Evolutionary conservation across 2,888 invertebrate species (phyloP).

Genomic region (Drosophila nr. perissopoda): DNA sequence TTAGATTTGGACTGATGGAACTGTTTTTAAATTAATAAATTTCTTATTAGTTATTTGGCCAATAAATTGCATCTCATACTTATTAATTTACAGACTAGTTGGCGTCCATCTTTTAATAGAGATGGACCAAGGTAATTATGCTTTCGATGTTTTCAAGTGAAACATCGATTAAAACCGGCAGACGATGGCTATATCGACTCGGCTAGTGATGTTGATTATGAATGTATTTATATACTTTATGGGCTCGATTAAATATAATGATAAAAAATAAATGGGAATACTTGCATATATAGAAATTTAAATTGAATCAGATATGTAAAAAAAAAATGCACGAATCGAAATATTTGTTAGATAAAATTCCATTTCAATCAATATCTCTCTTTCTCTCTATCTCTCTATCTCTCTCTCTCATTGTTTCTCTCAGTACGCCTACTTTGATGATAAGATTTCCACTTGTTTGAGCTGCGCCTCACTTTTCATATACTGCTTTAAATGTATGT

Average conservation of each 20-base stretch:
- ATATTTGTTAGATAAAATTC: background rate
- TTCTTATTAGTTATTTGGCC: background rate
- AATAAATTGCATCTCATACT: background rate
- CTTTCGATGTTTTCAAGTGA: background rate
- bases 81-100: background rate
- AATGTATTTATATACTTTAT: background rate
- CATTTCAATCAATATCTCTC: background rate
- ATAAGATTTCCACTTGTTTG: constrained; percentile 14
- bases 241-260: background rate
- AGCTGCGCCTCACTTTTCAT: constrained; percentile 1
- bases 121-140: background rate
- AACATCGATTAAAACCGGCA: background rate
- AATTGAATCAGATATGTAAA: background rate
- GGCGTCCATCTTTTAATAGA: background rate
- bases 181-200: background rate
- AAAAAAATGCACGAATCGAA: background rate
- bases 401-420: background rate
- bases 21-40: background rate
- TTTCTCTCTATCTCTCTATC: background rate
- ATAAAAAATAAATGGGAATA: background rate
- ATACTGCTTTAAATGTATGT: constrained; percentile 2
- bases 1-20: background rate
- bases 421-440: background rate
- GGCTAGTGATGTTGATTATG: background rate
- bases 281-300: background rate